Conservation (phyloP, 53 echinoderm and acorn worm species). For the Luidia sarsii region DNA sequence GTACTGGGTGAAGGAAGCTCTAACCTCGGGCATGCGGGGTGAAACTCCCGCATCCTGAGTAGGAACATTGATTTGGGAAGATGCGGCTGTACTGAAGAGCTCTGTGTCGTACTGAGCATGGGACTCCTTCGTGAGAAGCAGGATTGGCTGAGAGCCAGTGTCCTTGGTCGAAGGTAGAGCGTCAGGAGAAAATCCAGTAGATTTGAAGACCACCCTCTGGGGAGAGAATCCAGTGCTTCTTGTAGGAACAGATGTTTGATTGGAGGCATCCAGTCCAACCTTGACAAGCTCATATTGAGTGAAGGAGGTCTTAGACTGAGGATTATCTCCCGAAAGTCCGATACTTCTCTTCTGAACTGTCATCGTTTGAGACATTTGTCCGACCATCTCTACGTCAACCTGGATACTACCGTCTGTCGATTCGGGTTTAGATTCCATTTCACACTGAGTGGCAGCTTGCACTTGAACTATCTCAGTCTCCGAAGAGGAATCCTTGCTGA, state of each 20-base stretch:
- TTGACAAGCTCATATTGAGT: slow-evolving; percentile 57
- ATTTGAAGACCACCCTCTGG: slow-evolving; percentile 1
- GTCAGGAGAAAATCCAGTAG: slow-evolving; percentile 10
- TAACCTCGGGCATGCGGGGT: not conserved
- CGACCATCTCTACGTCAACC: slow-evolving; percentile 2
- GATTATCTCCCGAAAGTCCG: slow-evolving; percentile 40
- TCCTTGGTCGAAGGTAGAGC: too few species aligned
- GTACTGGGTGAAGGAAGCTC: slow-evolving; percentile 26
- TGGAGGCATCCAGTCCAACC: slow-evolving; percentile 18
- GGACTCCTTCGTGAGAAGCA: too few species aligned
- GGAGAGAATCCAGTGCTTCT: slow-evolving; percentile 42
- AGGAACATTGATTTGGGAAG: too few species aligned
- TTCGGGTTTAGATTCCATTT: not conserved
- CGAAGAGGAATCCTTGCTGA: slow-evolving; percentile 1
- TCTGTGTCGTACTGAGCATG: too few species aligned
- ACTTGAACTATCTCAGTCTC: slow-evolving; percentile 3
- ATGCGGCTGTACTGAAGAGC: too few species aligned
- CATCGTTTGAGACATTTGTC: slow-evolving; percentile 51
- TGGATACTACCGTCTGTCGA: slow-evolving; percentile 8
- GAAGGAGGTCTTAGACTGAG: slow-evolving; percentile 43
- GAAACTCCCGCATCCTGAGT: slow-evolving; percentile 14
- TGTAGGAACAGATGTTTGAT: slow-evolving; percentile 25
- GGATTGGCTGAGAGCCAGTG: too few species aligned
- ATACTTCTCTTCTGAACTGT: slow-evolving; percentile 20
- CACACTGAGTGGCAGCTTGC: slow-evolving; percentile 35